These are phyloP conservation scores for Poecilia picta DNA, from an alignment of 2,797 vertebrate genomes.

Conservation along the genomic window DNA sequence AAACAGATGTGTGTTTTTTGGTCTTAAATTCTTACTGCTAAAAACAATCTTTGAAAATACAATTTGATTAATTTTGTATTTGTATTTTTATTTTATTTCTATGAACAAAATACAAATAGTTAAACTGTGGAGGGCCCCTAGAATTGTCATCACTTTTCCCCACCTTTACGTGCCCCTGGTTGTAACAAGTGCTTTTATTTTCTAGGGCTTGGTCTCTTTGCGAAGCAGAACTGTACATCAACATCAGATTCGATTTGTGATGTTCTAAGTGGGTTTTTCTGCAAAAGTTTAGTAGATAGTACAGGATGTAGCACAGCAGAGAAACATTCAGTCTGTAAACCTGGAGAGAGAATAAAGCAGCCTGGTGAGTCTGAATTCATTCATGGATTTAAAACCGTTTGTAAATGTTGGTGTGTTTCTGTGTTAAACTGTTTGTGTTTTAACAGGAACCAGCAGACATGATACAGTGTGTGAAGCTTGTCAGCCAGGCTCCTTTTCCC, in stretches of 20 bases:
- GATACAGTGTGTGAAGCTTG: constrained; percentile 54
- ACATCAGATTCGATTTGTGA: constrained; percentile 42
- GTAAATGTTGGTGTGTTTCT: background rate
- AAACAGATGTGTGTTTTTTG: too few relatives aligned
- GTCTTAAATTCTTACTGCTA: too few relatives aligned
- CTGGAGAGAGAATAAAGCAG: constrained; percentile 47
- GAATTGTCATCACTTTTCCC: too few relatives aligned
- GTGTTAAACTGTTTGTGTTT: background rate
- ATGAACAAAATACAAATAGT: too few relatives aligned
- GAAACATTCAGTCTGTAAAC: constrained; percentile 20
- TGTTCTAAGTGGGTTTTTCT: constrained; percentile 45
- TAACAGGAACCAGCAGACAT: constrained; percentile 51
- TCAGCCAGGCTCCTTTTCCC: background rate
- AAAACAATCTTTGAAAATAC: too few relatives aligned
- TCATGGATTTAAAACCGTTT: background rate
- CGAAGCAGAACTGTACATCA: constrained; percentile 11
- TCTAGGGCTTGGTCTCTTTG: constrained; percentile 45
- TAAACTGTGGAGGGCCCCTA: too few relatives aligned
- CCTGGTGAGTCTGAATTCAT: constrained; percentile 38
- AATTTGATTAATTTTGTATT: too few relatives aligned
- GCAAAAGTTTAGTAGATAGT: background rate
- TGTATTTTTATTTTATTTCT: too few relatives aligned
- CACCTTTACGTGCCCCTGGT: too few relatives aligned
- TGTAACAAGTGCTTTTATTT: background rate
- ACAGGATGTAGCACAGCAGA: constrained; percentile 29